Base-by-base conservation (phyloP, 2,888 invertebrate species). In the Drosophila silvestris region DNA sequence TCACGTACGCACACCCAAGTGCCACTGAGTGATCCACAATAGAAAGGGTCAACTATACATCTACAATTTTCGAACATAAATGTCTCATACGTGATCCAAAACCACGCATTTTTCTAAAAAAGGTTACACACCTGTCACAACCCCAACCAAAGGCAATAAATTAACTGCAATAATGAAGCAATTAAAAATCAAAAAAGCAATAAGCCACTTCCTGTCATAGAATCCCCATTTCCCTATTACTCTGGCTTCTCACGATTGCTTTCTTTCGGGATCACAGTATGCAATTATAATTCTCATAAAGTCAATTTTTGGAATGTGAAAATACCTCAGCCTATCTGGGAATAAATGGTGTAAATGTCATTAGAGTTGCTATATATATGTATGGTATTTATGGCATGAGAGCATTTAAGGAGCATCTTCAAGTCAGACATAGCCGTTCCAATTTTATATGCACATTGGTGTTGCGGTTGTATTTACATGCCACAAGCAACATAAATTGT, bases 401-500 rank as follows among this genome's bases (percentile, higher is more conserved):
- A 2, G 7, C 4, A 47, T 26, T 26, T 47, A 16, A 5, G 16
- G 7, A 5, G 50, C 37, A 52, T 44, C 4, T 16, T 22, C 9
- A 1, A 57, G 41, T 67, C 67, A 0, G n/a, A 10, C 39, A 65
- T 3, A 26, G 0, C 14, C 39, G 19, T 6, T 22, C 5, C 16
- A 28, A 26, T 26, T 50, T 1, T 0, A 7, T n/a, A 19, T 57
- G 32, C 26, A 14, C 57, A 9, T 54, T 59, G 57, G 41, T 58
- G 47, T 59, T 57, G 54, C 39, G 32, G 58, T 59, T 54, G 53
- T 64, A 64, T 72, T 79, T 69, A 59, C 59, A 47, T 79, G 80
- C 80, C 85, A 61, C 72, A 68, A 77, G 73, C 76, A 62, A 72
- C 88, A 89, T 85, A 84, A 85, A 85, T 87, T 89, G 71, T 69